Base-by-base conservation (phyloP, 2,113 vertebrate species). In the Merops nubicus region DNA sequence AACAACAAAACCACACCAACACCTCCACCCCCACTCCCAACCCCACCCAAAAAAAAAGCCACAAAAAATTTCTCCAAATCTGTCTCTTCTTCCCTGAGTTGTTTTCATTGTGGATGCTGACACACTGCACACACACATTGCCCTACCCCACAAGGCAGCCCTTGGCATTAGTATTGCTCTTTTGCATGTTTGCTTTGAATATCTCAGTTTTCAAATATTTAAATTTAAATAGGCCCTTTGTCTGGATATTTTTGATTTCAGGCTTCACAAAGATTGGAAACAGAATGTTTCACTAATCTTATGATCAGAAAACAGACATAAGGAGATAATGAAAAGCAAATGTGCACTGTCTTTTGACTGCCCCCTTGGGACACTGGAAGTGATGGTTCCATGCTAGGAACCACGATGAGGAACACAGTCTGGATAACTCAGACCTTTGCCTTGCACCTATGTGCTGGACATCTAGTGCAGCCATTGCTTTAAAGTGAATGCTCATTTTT, bases 331-430 rank as follows among this genome's bases (percentile, higher is more conserved):
- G 29, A 81, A 64, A 82, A 89, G 18, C 8, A 73, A 76, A 50
- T 60, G 19, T 29, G 8, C 5, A 5, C 38, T 45, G 25, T 54
- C 28, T 72, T 88, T 60, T 85, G 29, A 12, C 36, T 70, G 17
- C 17, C 42, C 5, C 60, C 12, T 70, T 54, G 23, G 22, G 23
- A n/a, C 0, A 0, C 2, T 75, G 38, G 43, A 59, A 20, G 25
- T 5, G 4, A 56, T 20, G 26, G 33, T 23, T n/a, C n/a, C n/a
- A n/a, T n/a, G n/a, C n/a, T n/a, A n/a, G n/a, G 15, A 83, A 23
- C 15, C 38, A 31, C 2, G 1, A 8, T 0, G 3, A 54, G 16
- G 15, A 64, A 62, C 42, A 62, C 9, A 51, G 48, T 38, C 31
- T 50, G n/a, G 10, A 34, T 68, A 47, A 63, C 9, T n/a, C 19